A percentile compares a stretch with the other conserved stretches of the same genome.
phyloP scores from a whole-genome alignment of 2,113 vertebrate species.

The Sula dactylatra region DNA sequence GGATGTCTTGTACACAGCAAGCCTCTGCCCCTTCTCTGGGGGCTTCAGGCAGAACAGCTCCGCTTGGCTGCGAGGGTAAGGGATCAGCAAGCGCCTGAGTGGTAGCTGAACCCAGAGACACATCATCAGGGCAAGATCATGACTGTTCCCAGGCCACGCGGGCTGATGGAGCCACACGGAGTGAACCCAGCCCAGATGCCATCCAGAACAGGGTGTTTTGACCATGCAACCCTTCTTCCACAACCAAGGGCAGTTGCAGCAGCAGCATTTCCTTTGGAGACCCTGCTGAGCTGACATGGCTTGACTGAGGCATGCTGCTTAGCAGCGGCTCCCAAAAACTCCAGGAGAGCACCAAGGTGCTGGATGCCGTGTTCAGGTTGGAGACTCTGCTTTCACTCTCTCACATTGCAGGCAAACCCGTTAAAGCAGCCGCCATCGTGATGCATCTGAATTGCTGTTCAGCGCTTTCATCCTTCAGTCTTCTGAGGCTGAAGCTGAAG shows the following conservation, averaged over 20 bases:
- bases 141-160: accelerated
- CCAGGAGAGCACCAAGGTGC: neutral
- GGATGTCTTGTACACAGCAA: accelerated
- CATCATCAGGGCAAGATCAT: accelerated
- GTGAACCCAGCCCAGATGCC: neutral
- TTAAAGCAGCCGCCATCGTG: neutral
- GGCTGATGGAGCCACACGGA: accelerated
- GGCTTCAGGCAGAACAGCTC: accelerated
- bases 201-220: neutral
- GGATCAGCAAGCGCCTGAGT: neutral
- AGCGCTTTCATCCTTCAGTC: neutral
- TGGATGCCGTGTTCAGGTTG: neutral
- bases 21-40: neutral
- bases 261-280: neutral
- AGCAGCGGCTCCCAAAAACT: neutral
- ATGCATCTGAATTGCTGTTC: neutral
- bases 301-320: neutral
- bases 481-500: neutral
- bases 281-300: neutral
- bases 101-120: neutral
- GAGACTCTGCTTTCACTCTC: neutral
- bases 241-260: neutral
- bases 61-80: accelerated
- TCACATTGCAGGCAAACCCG: neutral
- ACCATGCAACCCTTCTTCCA: neutral